Base-by-base conservation (phyloP, 2,797 vertebrate genomes). In the Megalops cyprinoides region DNA sequence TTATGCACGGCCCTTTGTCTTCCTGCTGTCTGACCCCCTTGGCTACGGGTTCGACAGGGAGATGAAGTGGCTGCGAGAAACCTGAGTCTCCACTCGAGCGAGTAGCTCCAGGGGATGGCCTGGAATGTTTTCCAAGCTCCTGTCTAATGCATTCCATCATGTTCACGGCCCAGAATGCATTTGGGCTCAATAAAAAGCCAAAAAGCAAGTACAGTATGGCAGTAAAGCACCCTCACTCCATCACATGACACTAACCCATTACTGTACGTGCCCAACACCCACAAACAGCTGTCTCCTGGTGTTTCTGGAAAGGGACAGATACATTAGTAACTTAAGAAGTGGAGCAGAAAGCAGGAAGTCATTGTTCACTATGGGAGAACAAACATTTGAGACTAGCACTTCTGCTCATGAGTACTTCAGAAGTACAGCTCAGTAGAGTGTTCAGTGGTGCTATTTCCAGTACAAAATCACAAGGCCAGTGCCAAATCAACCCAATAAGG, bases 71-170 rank as follows among this genome's bases (percentile, higher is more conserved):
- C 18, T 71, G 46, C 25, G 74, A 75, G 79, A 42, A 73, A 74
- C 67, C 67, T 44, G 49, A 25, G 37, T 62, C 62, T 71, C 23
- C 23, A 20, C 77, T 82, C 20, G 58, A 46, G 39, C 31, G 12
- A 1, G 51, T 44, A n/a, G 60, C 74, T 51, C 60, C 74, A 69
- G 73, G 71, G 80, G 42, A 75, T 46, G 31, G 44, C 34, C 80
- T 76, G 7, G 48, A 37, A 46, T 34, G 80, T 69, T 53, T 55
- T 71, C 65, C 58, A 48, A 44, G 28, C 65, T 74, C 37, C 67
- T 15, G 20, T 80, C 75, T 77, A 77, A 77, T 58, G 79, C 71
- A 20, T 79, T 73, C 74, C 28, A 28, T 82, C 65, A 44, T 77
- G 65, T 73, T 69, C 49, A 44, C 74, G 39, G 67, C 39, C 71